phyloP scores from a whole-genome alignment of 2,888 invertebrate species.

The Morpho helenor region DNA sequence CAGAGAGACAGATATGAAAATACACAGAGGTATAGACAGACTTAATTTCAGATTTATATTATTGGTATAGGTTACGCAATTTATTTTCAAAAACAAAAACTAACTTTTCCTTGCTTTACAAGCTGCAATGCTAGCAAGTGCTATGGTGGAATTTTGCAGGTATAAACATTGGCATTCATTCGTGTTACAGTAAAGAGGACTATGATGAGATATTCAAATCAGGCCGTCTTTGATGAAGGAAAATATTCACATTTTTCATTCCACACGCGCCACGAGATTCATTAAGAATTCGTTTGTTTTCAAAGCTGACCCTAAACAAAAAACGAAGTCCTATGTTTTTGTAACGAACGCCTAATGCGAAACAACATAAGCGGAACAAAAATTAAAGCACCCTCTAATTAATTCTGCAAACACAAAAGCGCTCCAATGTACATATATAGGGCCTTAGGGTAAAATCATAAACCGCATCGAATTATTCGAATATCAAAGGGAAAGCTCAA shows the following conservation, averaged over 20 bases:
- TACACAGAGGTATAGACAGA: no score
- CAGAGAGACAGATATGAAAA: no score
- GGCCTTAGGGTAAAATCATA: constrained; percentile 31
- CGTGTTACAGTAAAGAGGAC: constrained; percentile 17
- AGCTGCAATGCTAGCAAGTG: constrained; percentile 8
- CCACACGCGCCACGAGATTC: constrained; percentile 36
- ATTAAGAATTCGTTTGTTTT: constrained; percentile 52
- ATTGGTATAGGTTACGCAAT: no score
- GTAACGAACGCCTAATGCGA: constrained; percentile 46
- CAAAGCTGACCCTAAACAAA: constrained; percentile 41
- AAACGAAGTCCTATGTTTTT: constrained; percentile 44
- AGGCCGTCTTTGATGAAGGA: constrained; percentile 29
- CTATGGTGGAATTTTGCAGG: constrained; percentile 12
- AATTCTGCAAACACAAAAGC: constrained; percentile 56
- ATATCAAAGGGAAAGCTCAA: constrained; percentile 45
- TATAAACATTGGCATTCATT: constrained; percentile 21
- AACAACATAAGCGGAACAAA: constrained; percentile 39
- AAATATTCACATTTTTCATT: constrained; percentile 31
- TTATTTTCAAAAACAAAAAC: background rate
- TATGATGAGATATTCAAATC: constrained; percentile 29
- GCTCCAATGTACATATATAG: constrained; percentile 24
- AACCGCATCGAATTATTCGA: constrained; percentile 43
- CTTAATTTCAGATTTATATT: no score
- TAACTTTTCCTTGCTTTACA: constrained; percentile 7
- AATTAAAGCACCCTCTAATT: constrained; percentile 59